Evolutionary conservation across 2,888 invertebrate genomes (phyloP).

Genomic region (Ommatoiulus sabulosus): DNA sequence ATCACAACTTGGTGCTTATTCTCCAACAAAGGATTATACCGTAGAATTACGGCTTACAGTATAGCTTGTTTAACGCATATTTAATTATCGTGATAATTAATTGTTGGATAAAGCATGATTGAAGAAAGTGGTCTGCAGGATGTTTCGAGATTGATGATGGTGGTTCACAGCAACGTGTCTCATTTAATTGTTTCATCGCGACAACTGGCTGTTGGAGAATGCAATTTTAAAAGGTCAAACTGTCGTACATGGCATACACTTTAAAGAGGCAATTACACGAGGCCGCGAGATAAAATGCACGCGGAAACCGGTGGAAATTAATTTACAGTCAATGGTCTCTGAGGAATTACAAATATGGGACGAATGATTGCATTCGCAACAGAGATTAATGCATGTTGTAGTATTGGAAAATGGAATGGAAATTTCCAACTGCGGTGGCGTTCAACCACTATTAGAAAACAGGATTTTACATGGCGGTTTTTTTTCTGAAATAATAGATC

Average conservation of each 20-base stretch:
- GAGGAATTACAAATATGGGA: neutral
- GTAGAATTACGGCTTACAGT: neutral
- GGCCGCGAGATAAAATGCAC: neutral
- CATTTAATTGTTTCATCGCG: slow-evolving; percentile 9
- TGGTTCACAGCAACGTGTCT: neutral
- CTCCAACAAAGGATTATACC: neutral
- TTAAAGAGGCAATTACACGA: slow-evolving; percentile 4
- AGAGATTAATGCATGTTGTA: neutral
- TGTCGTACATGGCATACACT: neutral
- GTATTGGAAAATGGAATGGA: neutral
- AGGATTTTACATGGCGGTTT: too few relatives aligned
- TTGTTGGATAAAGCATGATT: neutral
- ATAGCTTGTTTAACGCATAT: neutral
- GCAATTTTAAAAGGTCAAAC: neutral
- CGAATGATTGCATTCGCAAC: slow-evolving; percentile 20
- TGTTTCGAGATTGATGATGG: neutral
- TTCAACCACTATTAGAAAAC: neutral
- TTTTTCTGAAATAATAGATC: too few relatives aligned
- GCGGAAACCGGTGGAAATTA: slow-evolving; percentile 5
- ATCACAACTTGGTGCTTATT: neutral
- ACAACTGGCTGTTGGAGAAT: neutral
- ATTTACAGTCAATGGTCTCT: slow-evolving; percentile 28
- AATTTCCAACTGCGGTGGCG: neutral
- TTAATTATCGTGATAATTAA: neutral
- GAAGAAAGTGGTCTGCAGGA: neutral